A percentile compares a stretch with the other conserved stretches of the same genome.
These are phyloP conservation scores for Sinotaia quadrata DNA, from an alignment of 2,888 invertebrate species.

Conservation along the genomic window DNA sequence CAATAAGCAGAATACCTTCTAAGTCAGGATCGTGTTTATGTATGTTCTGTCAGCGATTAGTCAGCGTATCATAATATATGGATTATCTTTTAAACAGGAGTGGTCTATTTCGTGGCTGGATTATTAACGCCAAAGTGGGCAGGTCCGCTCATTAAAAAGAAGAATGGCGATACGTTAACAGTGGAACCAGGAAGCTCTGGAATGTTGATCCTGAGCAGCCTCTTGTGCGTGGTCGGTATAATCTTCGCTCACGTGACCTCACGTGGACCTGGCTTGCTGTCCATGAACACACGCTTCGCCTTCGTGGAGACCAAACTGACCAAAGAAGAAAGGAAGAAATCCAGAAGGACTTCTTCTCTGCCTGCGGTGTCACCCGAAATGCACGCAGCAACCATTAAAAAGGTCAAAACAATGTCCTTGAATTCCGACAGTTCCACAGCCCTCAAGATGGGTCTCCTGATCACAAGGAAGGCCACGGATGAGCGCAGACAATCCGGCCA, in stretches of 20 bases:
- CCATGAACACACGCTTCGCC: neutral
- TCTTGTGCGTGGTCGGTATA: neutral
- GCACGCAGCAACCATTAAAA: no score
- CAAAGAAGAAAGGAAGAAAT: no score
- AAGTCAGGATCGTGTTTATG: no score
- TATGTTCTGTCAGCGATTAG: no score
- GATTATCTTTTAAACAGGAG: no score
- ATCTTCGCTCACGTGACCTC: neutral
- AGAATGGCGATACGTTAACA: neutral
- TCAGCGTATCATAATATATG: no score
- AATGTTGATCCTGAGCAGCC: neutral
- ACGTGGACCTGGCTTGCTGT: neutral
- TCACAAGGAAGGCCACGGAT: neutral
- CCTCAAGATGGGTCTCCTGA: neutral
- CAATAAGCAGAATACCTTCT: no score
- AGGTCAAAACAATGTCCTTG: neutral
- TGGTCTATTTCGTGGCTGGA: no score
- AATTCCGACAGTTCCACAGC: neutral
- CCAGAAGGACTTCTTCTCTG: no score
- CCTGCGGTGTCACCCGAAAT: neutral
- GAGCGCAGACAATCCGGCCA: neutral
- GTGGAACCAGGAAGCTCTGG: neutral
- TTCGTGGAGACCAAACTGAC: no score
- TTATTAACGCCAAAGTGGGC: no score
- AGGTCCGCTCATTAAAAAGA: neutral